These are phyloP conservation scores for Tiliacea citrago DNA, from an alignment of 2,888 invertebrate species.

Conservation along the genomic window DNA sequence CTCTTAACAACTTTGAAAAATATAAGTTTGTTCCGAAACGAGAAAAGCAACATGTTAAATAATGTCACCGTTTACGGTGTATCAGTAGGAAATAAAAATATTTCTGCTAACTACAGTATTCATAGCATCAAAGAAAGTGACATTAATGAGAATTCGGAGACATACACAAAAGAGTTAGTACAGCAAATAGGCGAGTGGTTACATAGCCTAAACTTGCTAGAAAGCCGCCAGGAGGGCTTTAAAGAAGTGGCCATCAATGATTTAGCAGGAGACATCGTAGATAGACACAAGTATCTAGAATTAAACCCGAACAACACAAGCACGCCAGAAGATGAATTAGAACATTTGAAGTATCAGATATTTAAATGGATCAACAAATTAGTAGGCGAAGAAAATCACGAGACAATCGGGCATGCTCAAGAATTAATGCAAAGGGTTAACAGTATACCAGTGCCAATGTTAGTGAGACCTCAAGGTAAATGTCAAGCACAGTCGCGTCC, in stretches of 20 bases:
- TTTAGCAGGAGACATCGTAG: slow-evolving; percentile 80
- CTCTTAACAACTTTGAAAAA: slow-evolving; percentile 38
- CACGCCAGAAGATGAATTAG: slow-evolving; percentile 74
- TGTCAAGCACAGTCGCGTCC: background rate
- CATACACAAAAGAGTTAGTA: slow-evolving; percentile 70
- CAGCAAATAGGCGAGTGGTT: slow-evolving; percentile 79
- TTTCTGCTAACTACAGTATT: slow-evolving; percentile 48
- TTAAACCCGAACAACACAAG: slow-evolving; percentile 68
- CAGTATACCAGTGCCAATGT: slow-evolving; percentile 71
- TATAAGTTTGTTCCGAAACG: background rate
- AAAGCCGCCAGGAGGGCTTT: slow-evolving; percentile 57
- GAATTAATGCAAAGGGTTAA: slow-evolving; percentile 76
- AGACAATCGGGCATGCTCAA: slow-evolving; percentile 71
- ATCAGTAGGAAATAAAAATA: slow-evolving; percentile 29
- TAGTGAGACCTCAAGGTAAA: slow-evolving; percentile 41
- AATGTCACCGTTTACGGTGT: slow-evolving; percentile 38
- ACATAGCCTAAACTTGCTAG: slow-evolving; percentile 64
- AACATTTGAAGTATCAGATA: slow-evolving; percentile 81
- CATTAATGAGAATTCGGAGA: slow-evolving; percentile 62
- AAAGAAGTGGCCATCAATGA: slow-evolving; percentile 73
- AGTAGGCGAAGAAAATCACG: slow-evolving; percentile 70
- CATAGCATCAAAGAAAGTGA: slow-evolving; percentile 57
- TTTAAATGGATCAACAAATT: slow-evolving; percentile 82
- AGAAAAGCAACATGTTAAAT: background rate
- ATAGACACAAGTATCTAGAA: slow-evolving; percentile 80